phyloP scores from a whole-genome alignment of 2,113 vertebrate genomes.

The Asarcornis scutulata region DNA sequence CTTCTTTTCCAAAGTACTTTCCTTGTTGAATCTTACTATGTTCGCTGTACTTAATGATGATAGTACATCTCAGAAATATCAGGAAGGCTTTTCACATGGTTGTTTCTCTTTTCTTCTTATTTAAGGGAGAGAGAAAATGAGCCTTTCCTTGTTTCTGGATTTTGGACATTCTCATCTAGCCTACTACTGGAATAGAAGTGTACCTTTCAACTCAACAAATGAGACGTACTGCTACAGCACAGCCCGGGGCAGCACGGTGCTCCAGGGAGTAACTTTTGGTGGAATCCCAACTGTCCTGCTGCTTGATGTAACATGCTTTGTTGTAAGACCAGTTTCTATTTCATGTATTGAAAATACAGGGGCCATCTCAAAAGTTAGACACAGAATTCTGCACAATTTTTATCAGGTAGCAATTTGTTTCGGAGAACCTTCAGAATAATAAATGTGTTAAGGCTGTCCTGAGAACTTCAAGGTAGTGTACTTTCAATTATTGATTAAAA shows the following conservation, averaged over 20 bases:
- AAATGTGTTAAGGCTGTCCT: background rate
- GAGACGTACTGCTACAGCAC: conserved; percentile 83
- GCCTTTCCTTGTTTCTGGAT: conserved; percentile 44
- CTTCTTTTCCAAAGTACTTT: background rate
- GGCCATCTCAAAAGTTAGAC: background rate
- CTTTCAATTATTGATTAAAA: background rate
- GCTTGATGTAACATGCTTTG: conserved; percentile 86
- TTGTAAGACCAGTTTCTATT: conserved; percentile 74
- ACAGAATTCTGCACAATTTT: background rate
- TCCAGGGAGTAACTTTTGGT: conserved; percentile 87
- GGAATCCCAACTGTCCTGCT: conserved; percentile 90
- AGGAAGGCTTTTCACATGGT: background rate
- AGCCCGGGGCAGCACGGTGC: conserved; percentile 82
- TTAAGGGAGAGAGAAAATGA: conserved; percentile 60
- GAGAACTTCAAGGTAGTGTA: background rate
- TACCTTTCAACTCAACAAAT: conserved; percentile 66
- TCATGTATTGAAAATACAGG: background rate
- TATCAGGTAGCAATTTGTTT: background rate
- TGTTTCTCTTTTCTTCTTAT: background rate
- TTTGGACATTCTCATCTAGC: conserved; percentile 54
- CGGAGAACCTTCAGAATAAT: background rate
- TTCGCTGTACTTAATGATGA: background rate
- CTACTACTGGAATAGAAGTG: conserved; percentile 63
- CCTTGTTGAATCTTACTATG: background rate
- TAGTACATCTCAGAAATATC: background rate